Base-by-base conservation (phyloP, 1,140 invertebrate species). In the Macrocentrus cingulum region DNA sequence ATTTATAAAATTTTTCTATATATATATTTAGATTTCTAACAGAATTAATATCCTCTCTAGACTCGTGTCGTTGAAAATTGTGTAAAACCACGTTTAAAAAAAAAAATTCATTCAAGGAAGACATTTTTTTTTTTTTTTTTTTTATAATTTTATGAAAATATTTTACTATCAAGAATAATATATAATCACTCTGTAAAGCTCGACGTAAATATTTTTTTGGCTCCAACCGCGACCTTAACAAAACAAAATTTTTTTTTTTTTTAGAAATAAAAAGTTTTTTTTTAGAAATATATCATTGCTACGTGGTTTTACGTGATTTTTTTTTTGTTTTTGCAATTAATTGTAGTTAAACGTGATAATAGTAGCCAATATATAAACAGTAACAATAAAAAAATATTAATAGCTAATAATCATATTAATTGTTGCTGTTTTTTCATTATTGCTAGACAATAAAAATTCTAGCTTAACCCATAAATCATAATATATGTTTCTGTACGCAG, bases 351-450 rank as follows among this genome's bases (percentile, higher is more conserved):
- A 15, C 13, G 36, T 57, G 13, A 45, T 45, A 34, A 56, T 46
- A 15, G 36, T 32, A 22, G 36, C 36, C 15, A 39, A 49, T 15
- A 8, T 25, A 48, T 18, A 48, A 56, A 57, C 46, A 53, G 49
- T 59, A 51, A 48, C 49, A 59, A 54, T 59, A 52, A 51, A 53
- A 59, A 53, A 59, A 29, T 25, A 49, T 32, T 29, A 54, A 46
- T 36, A 54, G 23, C 19, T 60, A 48, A 45, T 59, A 46, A n/a
- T n/a, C n/a, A n/a, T n/a, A n/a, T n/a, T n/a, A n/a, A 53, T 49
- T 49, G 9, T 49, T 50, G 36, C 34, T 32, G 22, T 19, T 58
- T 3, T 37, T n/a, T 19, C 20, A 19, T 23, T 7, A 41, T 19
- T 19, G 9, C 11, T 41, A 8, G 19, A 39, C 3, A 20, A 52